Evolutionary conservation across 2,113 vertebrate species (phyloP), one percentile per base, ranked within the genome.

Genomic region (Mungos mungo): DNA sequence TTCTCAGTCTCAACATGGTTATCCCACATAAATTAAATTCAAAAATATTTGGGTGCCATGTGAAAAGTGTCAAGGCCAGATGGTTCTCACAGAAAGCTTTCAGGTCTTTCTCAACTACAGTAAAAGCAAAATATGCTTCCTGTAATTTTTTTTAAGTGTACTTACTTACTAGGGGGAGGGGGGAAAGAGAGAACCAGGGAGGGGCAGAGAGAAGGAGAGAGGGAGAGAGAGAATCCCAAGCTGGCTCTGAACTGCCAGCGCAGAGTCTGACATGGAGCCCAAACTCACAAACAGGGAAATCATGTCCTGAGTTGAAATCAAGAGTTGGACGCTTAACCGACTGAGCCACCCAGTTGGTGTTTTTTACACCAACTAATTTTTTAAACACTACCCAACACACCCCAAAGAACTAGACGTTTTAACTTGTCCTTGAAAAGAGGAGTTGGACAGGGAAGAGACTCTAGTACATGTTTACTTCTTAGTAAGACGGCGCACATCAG

Each of bases 361-460:
- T 50, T 50, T 50, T 93, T 29, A 91, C 90, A 38, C 47, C 54
- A 5, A 18, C 54, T 57, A 57, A 57, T 21, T 66, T 86, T 79
- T 93, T 29, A 91, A 92, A 38, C 47, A 54, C 38, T 72, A 79
- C 25, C 31, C 45, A 95, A 90, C 52, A 96, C 90, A 80, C 33
- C 35, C 33, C 18, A 3, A 7, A 87, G 74, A 83, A 66, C 35
- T 82, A 41, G 27, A 60, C 60, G 52, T 77, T 89, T 95, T 95
- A 77, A 96, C 33, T 74, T 93, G 80, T 92, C 93, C 83, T 96
- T 96, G 96, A 92, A 96, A 93, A 97, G 77, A 86, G 27, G 97
- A 84, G 91, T 0, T 89, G 72, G 79, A 79, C 79, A 92, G 76
- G 35, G 19, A 90, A 95, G 57, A 89, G 77, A 79, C 54, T 52